Conservation (phyloP, 2,797 vertebrate genomes). For the Onychomys arenicola region DNA sequence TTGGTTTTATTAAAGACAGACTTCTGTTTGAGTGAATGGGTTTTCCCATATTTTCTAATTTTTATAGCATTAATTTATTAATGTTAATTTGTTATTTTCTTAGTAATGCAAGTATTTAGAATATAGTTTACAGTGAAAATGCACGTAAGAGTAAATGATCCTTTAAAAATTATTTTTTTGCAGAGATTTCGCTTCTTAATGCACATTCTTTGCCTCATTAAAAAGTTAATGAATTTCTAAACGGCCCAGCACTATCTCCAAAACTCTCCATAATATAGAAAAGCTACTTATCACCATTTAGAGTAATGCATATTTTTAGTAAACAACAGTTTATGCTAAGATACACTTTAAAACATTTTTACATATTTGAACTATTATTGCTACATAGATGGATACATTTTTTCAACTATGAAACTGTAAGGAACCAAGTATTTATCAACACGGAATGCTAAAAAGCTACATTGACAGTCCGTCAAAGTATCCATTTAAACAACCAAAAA, state of each 20-base stretch:
- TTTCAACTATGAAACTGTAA: neutral
- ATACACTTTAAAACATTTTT: conserved; percentile 7
- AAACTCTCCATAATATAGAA: conserved; percentile 27
- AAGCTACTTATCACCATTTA: neutral
- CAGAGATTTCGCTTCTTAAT: conserved; percentile 1
- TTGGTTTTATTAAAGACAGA: neutral
- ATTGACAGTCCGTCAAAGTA: neutral
- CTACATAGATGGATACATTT: neutral
- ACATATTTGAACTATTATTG: neutral
- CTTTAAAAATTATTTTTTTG: conserved; percentile 58
- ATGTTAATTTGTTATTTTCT: neutral
- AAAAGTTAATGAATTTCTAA: conserved; percentile 60
- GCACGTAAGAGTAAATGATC: neutral
- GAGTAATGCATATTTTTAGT: conserved; percentile 39
- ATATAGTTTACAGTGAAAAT: conserved; percentile 32
- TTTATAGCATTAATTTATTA: neutral
- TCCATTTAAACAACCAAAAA: neutral
- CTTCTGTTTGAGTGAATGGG: neutral
- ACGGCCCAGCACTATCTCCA: neutral
- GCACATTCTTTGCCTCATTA: conserved; percentile 10
- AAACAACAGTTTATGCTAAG: conserved; percentile 25
- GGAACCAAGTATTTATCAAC: neutral
- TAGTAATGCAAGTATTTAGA: neutral
- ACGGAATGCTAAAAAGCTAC: neutral
- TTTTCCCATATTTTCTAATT: conserved; percentile 46